Evolutionary conservation across 2,113 vertebrate species (phyloP).

Genomic region (Phylloscopus trochiloides): DNA sequence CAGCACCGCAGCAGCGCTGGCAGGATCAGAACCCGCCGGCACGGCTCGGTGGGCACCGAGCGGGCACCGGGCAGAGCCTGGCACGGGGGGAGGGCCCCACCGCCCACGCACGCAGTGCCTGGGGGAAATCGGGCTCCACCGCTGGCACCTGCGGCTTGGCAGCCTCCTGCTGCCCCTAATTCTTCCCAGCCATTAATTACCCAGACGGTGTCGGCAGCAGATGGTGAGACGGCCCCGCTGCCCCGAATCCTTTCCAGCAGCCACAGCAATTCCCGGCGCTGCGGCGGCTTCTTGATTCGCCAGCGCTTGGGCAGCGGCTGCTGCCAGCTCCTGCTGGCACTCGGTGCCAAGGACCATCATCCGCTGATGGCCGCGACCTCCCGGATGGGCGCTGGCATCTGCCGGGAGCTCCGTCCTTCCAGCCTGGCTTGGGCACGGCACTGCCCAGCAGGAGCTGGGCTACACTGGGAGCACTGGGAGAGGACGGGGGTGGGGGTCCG

Average conservation of each 20-base stretch:
- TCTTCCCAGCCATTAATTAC: slow-evolving; percentile 54
- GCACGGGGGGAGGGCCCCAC: not conserved
- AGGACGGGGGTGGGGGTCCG: too few relatives aligned
- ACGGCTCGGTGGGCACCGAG: not conserved
- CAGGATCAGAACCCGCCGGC: not conserved
- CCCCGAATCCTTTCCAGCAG: slow-evolving; percentile 17
- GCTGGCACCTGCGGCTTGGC: not conserved
- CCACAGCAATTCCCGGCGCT: slow-evolving; percentile 9
- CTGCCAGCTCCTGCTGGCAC: slow-evolving; percentile 42
- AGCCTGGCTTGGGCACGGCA: not conserved
- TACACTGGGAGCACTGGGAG: not conserved
- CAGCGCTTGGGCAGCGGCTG: not conserved
- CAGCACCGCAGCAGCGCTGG: not conserved
- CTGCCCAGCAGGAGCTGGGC: not conserved
- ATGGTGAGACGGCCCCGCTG: slow-evolving; percentile 24
- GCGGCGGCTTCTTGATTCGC: not conserved
- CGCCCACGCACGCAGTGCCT: accelerated
- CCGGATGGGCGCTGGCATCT: not conserved
- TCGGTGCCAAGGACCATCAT: not conserved
- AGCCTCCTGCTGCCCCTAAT: not conserved
- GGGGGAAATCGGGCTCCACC: not conserved
- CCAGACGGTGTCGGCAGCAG: slow-evolving; percentile 61
- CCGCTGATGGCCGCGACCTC: not conserved
- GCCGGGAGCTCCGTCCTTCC: not conserved
- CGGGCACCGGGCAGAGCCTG: not conserved